phyloP scores from a whole-genome alignment of 2,888 invertebrate species.

The Syritta pipiens region DNA sequence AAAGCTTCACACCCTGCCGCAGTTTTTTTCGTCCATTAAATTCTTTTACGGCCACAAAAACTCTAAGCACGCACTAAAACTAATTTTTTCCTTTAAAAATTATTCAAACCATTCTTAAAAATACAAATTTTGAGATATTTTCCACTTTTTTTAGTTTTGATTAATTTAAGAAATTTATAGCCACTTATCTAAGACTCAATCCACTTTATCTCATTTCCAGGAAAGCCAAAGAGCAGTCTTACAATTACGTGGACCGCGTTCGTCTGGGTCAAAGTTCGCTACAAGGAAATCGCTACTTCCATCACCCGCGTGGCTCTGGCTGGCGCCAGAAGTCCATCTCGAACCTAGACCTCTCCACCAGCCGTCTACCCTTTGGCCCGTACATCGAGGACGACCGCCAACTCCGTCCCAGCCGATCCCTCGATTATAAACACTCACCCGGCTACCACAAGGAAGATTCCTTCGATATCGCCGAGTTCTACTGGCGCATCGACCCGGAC shows the following conservation, averaged over 20 bases:
- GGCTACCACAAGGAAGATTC: constrained; percentile 74
- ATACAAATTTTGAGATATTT: no score
- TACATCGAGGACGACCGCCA: constrained; percentile 72
- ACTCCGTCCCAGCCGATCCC: constrained; percentile 77
- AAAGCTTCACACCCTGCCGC: no score
- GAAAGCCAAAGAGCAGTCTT: constrained; percentile 76
- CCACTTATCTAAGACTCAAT: no score
- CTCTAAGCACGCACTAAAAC: no score
- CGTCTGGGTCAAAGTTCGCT: constrained; percentile 76
- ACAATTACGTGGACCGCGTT: constrained; percentile 79
- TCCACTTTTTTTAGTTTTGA: no score
- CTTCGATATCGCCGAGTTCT: constrained; percentile 77
- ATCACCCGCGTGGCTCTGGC: constrained; percentile 77
- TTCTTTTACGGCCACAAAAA: no score
- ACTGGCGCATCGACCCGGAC: constrained; percentile 78
- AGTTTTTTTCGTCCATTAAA: no score
- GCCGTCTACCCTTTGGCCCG: constrained; percentile 74
- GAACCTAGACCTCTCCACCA: constrained; percentile 81
- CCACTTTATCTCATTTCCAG: constrained; percentile 67
- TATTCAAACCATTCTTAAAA: no score
- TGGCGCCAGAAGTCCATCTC: constrained; percentile 79
- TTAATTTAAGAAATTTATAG: no score
- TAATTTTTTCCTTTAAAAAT: no score
- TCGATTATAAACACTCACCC: constrained; percentile 76
- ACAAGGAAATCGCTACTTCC: constrained; percentile 72